Evolutionary conservation across 1,140 invertebrate species (phyloP).

Genomic region (Drosophila virilis): DNA sequence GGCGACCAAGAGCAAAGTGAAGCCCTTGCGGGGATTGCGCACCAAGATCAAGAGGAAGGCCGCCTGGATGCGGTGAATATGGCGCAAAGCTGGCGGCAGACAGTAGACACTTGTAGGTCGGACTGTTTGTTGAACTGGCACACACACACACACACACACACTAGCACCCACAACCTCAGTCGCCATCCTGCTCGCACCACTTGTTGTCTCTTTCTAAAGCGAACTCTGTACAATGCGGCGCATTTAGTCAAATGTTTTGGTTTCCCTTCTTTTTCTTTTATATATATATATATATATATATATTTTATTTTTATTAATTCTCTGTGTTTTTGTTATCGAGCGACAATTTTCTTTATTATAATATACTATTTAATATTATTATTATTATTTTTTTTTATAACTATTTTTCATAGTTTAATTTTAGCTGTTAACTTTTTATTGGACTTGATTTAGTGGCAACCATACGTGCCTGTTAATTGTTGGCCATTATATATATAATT

Average conservation of each 20-base stretch:
- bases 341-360: conserved; percentile 26
- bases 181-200: conserved; percentile 24
- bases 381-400: conserved; percentile 11
- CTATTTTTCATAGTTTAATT: conserved; percentile 41
- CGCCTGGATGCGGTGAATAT: conserved; percentile 81
- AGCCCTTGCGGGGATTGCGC: conserved; percentile 68
- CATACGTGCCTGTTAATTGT: conserved; percentile 40
- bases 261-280: conserved; percentile 9
- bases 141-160: conserved; percentile 2
- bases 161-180: conserved; percentile 8
- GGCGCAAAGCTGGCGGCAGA: conserved; percentile 54
- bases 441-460: conserved; percentile 35
- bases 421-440: conserved; percentile 30
- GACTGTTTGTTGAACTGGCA: conserved; percentile 13
- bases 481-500: conserved; percentile 56
- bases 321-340: conserved; percentile 30
- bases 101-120: conserved; percentile 5
- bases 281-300: neutral
- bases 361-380: conserved; percentile 10
- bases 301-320: conserved; percentile 30
- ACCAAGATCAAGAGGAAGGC: conserved; percentile 82
- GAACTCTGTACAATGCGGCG: conserved; percentile 52
- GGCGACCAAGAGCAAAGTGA: conserved; percentile 50
- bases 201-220: conserved; percentile 63
- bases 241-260: conserved; percentile 61